Evolutionary conservation across 2,113 vertebrate genomes (phyloP).

Genomic region (Pangasianodon gigas): DNA sequence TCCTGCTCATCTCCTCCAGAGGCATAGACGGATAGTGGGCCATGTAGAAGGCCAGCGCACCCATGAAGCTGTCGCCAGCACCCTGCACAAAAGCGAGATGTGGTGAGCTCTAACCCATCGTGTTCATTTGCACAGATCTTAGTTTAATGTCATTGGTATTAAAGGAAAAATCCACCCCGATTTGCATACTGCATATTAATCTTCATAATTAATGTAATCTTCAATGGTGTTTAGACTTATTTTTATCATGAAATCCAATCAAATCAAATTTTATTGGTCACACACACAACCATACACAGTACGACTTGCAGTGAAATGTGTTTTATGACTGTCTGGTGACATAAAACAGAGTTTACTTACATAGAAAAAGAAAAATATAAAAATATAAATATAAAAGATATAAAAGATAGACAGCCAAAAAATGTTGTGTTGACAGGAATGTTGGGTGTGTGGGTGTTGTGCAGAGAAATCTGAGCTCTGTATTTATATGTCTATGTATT

Average conservation of each 20-base stretch:
- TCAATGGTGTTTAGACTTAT: not conserved
- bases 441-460: not conserved
- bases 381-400: not conserved
- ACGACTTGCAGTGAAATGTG: not conserved
- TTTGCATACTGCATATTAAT: not conserved
- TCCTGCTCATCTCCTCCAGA: constrained; percentile 87
- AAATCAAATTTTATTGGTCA: not conserved
- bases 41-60: constrained; percentile 90
- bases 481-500: not conserved
- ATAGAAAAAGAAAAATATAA: not conserved
- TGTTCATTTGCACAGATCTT: not conserved
- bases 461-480: not conserved
- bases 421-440: not conserved
- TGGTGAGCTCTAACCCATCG: not conserved
- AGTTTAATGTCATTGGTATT: not conserved
- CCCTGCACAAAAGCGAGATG: constrained; percentile 75
- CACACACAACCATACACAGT: not conserved
- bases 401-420: not conserved
- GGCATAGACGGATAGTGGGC: constrained; percentile 81
- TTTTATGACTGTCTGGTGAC: not conserved
- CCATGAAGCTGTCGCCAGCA: constrained; percentile 95
- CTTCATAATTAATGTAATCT: not conserved
- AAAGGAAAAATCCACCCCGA: not conserved
- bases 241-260: no score
- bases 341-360: not conserved